Percentiles rank a stretch among this genome's conserved stretches.
These are phyloP conservation scores for Corydoras maculifer DNA, from an alignment of 2,113 vertebrate species.

Conservation along the genomic window DNA sequence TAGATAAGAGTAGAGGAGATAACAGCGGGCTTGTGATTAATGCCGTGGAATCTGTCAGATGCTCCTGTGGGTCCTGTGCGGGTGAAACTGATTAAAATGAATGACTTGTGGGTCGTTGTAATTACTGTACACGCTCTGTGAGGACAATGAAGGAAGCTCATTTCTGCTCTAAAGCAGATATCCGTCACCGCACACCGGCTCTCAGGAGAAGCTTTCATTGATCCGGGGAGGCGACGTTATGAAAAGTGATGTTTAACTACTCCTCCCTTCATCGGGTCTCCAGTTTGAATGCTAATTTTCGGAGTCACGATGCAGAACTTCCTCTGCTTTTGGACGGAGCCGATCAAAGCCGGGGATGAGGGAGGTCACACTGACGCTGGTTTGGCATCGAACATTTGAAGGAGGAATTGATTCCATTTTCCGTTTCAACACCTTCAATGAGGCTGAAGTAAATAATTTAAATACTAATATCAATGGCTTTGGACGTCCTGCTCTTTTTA, in stretches of 20 bases:
- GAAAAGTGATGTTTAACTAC: neutral
- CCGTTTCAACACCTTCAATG: too few species aligned
- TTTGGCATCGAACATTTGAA: too few species aligned
- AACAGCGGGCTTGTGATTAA: neutral
- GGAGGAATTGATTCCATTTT: too few species aligned
- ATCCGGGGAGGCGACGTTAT: neutral
- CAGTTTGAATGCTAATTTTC: neutral
- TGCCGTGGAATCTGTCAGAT: neutral
- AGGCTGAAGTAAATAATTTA: too few species aligned
- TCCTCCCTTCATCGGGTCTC: neutral
- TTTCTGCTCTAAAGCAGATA: neutral
- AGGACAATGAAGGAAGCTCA: neutral
- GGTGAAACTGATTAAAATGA: slow-evolving; percentile 5
- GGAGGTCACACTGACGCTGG: too few species aligned
- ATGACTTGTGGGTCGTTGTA: neutral
- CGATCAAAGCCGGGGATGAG: too few species aligned
- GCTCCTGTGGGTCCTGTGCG: neutral
- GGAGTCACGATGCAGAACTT: too few species aligned
- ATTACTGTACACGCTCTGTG: neutral
- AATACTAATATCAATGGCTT: too few species aligned
- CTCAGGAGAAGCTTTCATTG: neutral
- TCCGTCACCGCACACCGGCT: slow-evolving; percentile 7
- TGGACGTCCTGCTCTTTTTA: too few species aligned
- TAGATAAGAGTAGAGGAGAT: too few species aligned
- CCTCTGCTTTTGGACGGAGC: too few species aligned